phyloP scores from a whole-genome alignment of 2,888 invertebrate species.

The Adineta ricciae region DNA sequence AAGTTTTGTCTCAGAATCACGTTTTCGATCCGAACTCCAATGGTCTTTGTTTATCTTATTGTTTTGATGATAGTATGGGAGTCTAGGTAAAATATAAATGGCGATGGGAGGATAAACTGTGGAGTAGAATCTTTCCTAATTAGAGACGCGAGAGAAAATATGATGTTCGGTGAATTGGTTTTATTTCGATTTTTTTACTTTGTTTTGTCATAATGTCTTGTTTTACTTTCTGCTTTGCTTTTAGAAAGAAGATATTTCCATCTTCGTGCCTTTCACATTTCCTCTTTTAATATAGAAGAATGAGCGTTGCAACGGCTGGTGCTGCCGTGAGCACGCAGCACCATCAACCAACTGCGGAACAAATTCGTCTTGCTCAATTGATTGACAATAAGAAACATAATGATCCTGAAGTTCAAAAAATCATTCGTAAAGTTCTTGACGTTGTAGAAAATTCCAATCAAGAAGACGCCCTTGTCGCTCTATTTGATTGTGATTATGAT shows the following conservation, averaged over 20 bases:
- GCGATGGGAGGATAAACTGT: neutral
- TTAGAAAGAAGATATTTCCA: neutral
- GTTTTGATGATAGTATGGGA: neutral
- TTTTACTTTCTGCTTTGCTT: neutral
- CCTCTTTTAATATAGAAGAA: neutral
- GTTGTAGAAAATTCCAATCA: neutral
- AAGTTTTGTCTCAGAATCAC: neutral
- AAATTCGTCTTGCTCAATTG: conserved; percentile 22
- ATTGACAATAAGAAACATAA: conserved; percentile 15
- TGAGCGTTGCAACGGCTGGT: neutral
- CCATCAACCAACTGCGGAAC: neutral
- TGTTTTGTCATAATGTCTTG: too few relatives aligned
- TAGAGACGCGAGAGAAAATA: neutral
- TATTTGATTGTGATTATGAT: conserved; percentile 21
- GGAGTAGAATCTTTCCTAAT: neutral
- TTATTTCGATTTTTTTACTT: too few relatives aligned
- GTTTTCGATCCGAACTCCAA: too few relatives aligned
- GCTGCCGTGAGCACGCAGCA: conserved; percentile 7
- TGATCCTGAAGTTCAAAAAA: neutral
- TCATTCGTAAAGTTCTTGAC: neutral
- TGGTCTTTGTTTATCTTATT: neutral
- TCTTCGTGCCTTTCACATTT: neutral
- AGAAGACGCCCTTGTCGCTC: neutral
- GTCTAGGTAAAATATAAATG: neutral
- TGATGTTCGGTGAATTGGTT: neutral